Base-by-base conservation (phyloP, 1,140 invertebrate genomes). In the Zophobas morio region DNA sequence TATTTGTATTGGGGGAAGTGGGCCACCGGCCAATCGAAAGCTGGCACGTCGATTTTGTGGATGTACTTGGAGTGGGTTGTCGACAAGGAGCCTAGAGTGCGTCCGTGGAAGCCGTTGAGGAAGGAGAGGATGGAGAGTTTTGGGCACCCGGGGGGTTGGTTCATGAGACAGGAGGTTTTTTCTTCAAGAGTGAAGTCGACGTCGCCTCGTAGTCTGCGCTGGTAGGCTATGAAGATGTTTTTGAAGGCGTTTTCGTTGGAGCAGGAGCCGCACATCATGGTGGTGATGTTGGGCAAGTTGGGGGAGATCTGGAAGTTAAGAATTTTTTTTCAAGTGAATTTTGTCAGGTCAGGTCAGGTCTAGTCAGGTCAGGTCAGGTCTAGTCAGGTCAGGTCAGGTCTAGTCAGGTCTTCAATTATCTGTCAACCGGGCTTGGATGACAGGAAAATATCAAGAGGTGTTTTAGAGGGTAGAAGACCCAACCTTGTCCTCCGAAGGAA, bases 201-300 rank as follows among this genome's bases (percentile, higher is more conserved):
- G 40, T 90, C 90, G 1, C 93, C 92, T 40, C 95, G 88, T 84
- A 92, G 82, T 74, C 90, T 90, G 39, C 85, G 88, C 66, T 88
- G 87, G 81, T 93, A 91, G 78, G 85, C 84, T 75, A 96, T 93
- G 82, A 96, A 96, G 46, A 96, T 93, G 54, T 94, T 93, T 87
- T 99, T 99, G 82, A 93, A 97, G 0, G 96, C 96, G 88, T 99
- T 98, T 87, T 99, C 98, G 85, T 96, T 96, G 0, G 96, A 96
- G 84, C 98, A 99, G 0, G 97, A 96, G 0, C 98, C 98, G 88
- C 98, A 99, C 90, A 97, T 96, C 97, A 99, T 99, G 0, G 97
- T 99, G 8, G 94, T 94, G 1, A 98, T 90, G 78, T 93, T 89
- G 0, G 88, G 88, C 46, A 98, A 85, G 47, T 95, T 95, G 0